Evolutionary conservation across 2,888 invertebrate species (phyloP), one percentile per base, ranked within the genome.

Genomic region (Acronicta leporina): DNA sequence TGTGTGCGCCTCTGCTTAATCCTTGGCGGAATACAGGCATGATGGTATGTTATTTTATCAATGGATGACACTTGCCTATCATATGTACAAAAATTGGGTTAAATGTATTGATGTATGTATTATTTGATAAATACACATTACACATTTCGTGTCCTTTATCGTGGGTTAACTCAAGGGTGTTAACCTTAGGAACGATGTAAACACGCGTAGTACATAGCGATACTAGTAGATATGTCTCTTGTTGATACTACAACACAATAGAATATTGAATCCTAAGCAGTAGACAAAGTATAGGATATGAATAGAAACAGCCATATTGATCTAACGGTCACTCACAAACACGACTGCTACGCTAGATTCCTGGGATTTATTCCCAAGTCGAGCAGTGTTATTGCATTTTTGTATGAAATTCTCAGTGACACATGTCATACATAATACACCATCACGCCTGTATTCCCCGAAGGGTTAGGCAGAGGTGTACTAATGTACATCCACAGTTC

Each of bases 71-170:
- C 20, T 47, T 38, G 33, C n/a, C 35, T 42, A 59, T 51, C 16
- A 52, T 55, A 54, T 45, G 55, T 48, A 73, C 40, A 63, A 38
- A 61, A 72, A 67, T 51, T 68, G 35, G 54, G 52, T 68, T 58
- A 54, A 15, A 50, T 27, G 11, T 43, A 49, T 27, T 27, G 13
- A 38, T 48, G 10, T 49, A 47, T 38, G 14, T 48, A 48, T 52
- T 44, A 54, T 52, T 53, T 30, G 52, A 72, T 73, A 61, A 63
- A 68, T 55, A 25, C 35, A 13, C 20, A 20, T 63, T 55, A 25
- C 35, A 13, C 20, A 20, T 63, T 59, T 49, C 41, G 68, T 54
- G 60, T 47, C 16, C 41, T 68, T 62, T 73, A 73, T 73, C 73
- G 33, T 47, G 33, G 11, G 3, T 15, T 44, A 46, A 45, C 50